These are phyloP conservation scores for Himalopsyche phryganea DNA, from an alignment of 1,140 invertebrate species.

Conservation along the genomic window DNA sequence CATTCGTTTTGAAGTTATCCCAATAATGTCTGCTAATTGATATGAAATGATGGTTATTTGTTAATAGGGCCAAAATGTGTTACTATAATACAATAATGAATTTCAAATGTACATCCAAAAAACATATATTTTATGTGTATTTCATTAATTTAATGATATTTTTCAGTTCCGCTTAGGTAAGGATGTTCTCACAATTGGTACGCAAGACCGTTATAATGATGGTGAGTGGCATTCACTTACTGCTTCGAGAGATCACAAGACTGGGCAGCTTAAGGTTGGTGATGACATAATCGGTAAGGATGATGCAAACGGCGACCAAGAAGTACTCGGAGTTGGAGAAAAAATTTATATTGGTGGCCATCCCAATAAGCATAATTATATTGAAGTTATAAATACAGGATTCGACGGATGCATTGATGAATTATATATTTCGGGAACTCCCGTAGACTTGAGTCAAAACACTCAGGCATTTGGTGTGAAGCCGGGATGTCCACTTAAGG, in stretches of 20 bases:
- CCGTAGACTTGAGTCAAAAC: conserved; percentile 77
- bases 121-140: too few species aligned
- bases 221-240: conserved; percentile 78
- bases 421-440: conserved; percentile 68
- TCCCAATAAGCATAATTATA: conserved; percentile 63
- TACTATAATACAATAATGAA: too few species aligned
- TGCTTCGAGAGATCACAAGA: conserved; percentile 62
- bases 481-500: conserved; percentile 80
- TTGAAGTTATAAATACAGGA: conserved; percentile 64
- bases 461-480: conserved; percentile 75
- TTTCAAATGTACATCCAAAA: too few species aligned
- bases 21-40: too few species aligned
- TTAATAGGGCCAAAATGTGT: too few species aligned
- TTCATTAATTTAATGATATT: too few species aligned
- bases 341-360: conserved; percentile 88
- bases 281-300: conserved; percentile 46
- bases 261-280: conserved; percentile 70
- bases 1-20: too few species aligned
- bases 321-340: conserved; percentile 56
- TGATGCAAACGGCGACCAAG: conserved; percentile 40
- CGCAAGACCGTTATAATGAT: conserved; percentile 69
- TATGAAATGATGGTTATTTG: too few species aligned
- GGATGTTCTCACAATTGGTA: conserved; percentile 56
- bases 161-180: conserved; percentile 64
- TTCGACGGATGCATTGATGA: conserved; percentile 94